Evolutionary conservation across 2,797 vertebrate genomes (phyloP).

Genomic region (Ceryle rudis): DNA sequence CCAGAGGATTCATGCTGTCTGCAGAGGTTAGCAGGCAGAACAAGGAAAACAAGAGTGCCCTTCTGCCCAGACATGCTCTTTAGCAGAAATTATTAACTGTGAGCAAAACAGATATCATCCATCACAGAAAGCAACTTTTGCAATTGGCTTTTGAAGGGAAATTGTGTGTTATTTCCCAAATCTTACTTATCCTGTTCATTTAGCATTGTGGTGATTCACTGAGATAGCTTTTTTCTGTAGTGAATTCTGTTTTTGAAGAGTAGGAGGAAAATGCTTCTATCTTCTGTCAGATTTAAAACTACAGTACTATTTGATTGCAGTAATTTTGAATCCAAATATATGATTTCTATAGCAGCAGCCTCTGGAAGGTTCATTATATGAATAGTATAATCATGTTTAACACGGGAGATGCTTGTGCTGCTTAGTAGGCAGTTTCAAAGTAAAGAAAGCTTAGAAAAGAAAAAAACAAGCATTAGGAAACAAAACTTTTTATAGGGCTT

Average conservation of each 20-base stretch:
- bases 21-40: background rate
- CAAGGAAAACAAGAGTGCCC: background rate
- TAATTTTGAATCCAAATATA: constrained; percentile 4
- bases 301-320: background rate
- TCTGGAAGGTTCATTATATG: background rate
- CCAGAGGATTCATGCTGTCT: background rate
- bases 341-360: background rate
- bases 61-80: background rate
- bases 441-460: background rate
- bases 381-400: constrained; percentile 1
- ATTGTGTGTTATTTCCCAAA: background rate
- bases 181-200: background rate
- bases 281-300: background rate
- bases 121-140: background rate
- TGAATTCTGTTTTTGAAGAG: background rate
- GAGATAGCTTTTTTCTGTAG: background rate
- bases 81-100: background rate
- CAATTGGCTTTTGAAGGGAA: background rate
- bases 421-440: background rate
- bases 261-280: background rate
- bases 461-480: background rate
- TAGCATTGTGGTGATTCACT: background rate
- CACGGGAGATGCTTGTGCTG: background rate
- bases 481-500: background rate
- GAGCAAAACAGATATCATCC: background rate